phyloP scores from a whole-genome alignment of 1,140 invertebrate species.

The Pteromalus puparum region DNA sequence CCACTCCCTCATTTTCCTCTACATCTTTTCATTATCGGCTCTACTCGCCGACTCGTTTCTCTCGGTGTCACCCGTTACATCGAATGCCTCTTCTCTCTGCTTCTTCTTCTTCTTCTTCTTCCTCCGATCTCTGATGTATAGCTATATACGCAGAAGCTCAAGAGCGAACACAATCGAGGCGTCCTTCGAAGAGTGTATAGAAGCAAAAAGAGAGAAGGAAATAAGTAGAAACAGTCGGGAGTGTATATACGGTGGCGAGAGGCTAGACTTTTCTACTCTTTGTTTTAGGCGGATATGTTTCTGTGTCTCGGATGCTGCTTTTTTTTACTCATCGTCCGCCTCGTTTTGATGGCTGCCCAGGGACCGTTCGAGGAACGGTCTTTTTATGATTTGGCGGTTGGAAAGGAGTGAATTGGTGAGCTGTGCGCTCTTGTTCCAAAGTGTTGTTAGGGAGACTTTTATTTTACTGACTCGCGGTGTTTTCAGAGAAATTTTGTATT shows the following conservation, averaged over 20 bases:
- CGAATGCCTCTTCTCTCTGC: constrained; percentile 28
- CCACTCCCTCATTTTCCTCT: constrained; percentile 24
- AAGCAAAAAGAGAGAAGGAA: background rate
- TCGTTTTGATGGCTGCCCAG: constrained; percentile 20
- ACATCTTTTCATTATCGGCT: constrained; percentile 44
- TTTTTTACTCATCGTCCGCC: background rate
- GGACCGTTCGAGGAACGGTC: constrained; percentile 18
- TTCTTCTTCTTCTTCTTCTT: background rate
- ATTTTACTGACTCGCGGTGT: background rate
- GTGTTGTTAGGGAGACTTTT: background rate
- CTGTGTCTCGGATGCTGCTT: constrained; percentile 23
- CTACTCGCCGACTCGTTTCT: background rate
- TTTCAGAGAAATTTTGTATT: background rate
- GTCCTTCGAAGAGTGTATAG: background rate
- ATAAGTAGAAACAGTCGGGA: background rate
- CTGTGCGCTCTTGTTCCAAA: background rate
- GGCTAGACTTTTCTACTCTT: constrained; percentile 37
- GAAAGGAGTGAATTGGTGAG: constrained; percentile 1
- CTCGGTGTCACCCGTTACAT: constrained; percentile 54
- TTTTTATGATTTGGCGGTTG: constrained; percentile 24
- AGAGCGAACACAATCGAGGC: background rate
- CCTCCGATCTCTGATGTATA: background rate
- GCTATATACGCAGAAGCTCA: background rate
- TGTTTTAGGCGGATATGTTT: constrained; percentile 33
- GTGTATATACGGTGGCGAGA: constrained; percentile 1